These are phyloP conservation scores for Ophiodon elongatus DNA, from an alignment of 2,113 vertebrate genomes.

Conservation along the genomic window DNA sequence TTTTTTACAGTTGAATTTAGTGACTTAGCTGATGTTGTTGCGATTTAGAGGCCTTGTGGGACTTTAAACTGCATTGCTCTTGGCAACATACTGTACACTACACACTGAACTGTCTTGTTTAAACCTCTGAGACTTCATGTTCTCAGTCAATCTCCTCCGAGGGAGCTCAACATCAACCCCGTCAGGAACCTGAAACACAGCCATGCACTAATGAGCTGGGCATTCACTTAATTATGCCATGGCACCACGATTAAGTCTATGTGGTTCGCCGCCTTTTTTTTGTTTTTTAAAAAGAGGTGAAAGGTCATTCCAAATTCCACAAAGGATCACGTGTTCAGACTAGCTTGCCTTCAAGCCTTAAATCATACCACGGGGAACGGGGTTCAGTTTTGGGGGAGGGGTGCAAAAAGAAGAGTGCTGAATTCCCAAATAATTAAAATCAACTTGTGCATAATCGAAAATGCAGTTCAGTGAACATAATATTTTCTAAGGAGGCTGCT, in stretches of 20 bases:
- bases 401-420: background rate
- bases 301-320: constrained; percentile 12
- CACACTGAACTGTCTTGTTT: background rate
- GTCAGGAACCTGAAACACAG: constrained; percentile 13
- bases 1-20: too few relatives aligned
- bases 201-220: constrained; percentile 19
- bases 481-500: background rate
- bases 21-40: constrained; percentile 7
- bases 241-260: background rate
- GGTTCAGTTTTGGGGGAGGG: background rate
- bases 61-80: constrained; percentile 3
- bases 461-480: background rate
- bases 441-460: background rate
- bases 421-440: background rate
- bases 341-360: background rate
- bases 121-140: constrained; percentile 11
- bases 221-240: constrained; percentile 6
- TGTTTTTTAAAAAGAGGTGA: constrained; percentile 16
- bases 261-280: too few relatives aligned
- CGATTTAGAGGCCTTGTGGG: background rate
- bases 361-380: constrained; percentile 20
- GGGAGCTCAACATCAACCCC: background rate
- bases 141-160: constrained; percentile 9
- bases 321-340: constrained; percentile 42
- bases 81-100: constrained; percentile 23